These are phyloP conservation scores for Drosophila pseudotalamancana DNA, from an alignment of 2,888 invertebrate genomes.

Conservation along the genomic window DNA sequence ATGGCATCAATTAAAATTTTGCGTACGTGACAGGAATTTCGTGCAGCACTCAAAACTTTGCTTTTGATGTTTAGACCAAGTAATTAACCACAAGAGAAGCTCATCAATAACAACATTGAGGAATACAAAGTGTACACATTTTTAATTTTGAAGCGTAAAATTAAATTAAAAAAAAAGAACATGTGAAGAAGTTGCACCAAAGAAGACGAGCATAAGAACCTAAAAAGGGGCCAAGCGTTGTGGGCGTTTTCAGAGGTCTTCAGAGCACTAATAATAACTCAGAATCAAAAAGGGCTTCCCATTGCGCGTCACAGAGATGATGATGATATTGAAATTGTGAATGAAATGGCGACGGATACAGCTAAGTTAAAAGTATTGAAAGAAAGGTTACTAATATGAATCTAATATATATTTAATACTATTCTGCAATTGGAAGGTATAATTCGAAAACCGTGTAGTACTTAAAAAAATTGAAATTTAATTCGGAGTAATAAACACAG, in stretches of 20 bases:
- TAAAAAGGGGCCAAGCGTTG: constrained; percentile 45
- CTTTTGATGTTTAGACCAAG: constrained; percentile 59
- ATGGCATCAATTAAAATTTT: constrained; percentile 82
- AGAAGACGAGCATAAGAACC: constrained; percentile 43
- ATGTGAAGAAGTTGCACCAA: constrained; percentile 33
- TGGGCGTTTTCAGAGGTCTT: constrained; percentile 62
- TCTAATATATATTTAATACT: no score
- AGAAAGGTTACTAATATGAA: no score
- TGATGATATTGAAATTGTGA: constrained; percentile 19
- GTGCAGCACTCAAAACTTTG: constrained; percentile 50
- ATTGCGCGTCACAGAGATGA: constrained; percentile 13
- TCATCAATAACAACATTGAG: constrained; percentile 31
- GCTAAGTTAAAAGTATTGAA: constrained; percentile 9
- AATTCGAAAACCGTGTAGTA: no score
- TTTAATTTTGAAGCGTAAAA: constrained; percentile 75
- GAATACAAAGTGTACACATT: constrained; percentile 57
- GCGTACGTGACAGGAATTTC: constrained; percentile 82
- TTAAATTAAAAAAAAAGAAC: constrained; percentile 53
- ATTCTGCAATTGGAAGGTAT: no score
- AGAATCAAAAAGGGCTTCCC: constrained; percentile 36
- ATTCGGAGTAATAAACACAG: background rate
- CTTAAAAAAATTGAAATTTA: no score
- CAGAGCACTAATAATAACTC: constrained; percentile 49
- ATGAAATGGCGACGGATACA: constrained; percentile 5
- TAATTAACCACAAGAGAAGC: constrained; percentile 41